Base-by-base conservation (phyloP, 1,140 invertebrate species). In the Ceratina australensis region DNA sequence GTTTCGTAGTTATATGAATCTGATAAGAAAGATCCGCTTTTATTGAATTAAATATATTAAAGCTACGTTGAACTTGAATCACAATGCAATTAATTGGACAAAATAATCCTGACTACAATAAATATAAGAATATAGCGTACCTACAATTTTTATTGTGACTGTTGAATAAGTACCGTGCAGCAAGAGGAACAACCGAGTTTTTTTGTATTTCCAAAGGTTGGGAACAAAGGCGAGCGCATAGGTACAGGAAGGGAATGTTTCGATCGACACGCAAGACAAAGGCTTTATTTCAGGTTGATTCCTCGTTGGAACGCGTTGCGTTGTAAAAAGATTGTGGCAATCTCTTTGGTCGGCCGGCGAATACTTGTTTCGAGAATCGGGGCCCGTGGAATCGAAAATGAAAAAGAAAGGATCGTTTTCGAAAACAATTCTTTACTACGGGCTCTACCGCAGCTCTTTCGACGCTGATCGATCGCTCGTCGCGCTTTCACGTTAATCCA, bases 201-300 rank as follows among this genome's bases (percentile, higher is more conserved):
- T n/a, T 33, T 33, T 33, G 5, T 33, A 3, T 33, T 33, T 33
- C 28, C 28, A 33, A 33, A 57, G n/a, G 28, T 18, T 26, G 52
- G 16, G 57, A 57, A 47, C 18, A 54, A 20, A 20, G 26, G 0
- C 1, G 12, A 15, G 20, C 10, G 18, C 16, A 1, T 33, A 33
- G 15, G 1, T 2, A 56, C 8, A 56, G 22, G 26, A 22, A 13
- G n/a, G 15, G 28, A 54, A 28, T 33, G 50, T 4, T 56, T 68
- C 26, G 54, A 69, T 57, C 54, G 16, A 16, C 28, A 22, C 52
- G 18, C 52, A 56, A 69, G 52, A 69, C 52, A 69, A 69, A 69
- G 16, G n/a, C n/a, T 56, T 68, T 68, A 54, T 68, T 68, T 68
- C 66, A 54, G 50, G 18, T 68, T n/a, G 66, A 68, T 56, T 68